phyloP scores from a whole-genome alignment of 2,888 invertebrate species.

The Anthophora plumipes region DNA sequence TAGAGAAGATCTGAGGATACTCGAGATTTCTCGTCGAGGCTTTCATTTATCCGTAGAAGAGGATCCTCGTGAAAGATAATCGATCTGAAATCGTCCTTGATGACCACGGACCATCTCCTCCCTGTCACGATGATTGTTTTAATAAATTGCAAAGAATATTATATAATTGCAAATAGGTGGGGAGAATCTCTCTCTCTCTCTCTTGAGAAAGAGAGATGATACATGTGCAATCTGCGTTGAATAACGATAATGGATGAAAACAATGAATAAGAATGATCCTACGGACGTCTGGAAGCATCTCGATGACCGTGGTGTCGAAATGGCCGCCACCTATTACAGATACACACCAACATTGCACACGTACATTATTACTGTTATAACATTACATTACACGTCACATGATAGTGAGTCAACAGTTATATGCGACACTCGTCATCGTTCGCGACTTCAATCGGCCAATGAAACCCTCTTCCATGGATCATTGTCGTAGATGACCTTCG shows the following conservation, averaged over 20 bases:
- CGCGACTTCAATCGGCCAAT: background rate
- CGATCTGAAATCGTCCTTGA: background rate
- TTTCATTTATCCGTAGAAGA: background rate
- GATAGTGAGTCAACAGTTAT: conserved; percentile 49
- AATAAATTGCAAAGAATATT: conserved; percentile 13
- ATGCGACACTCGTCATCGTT: conserved; percentile 20
- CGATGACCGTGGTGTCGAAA: conserved; percentile 44
- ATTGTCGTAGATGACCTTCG: background rate
- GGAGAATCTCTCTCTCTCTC: too few species aligned
- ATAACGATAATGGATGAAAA: conserved; percentile 35
- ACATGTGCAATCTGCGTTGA: background rate
- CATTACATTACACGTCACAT: conserved; percentile 53
- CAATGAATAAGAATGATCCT: conserved; percentile 41
- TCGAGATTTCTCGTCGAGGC: background rate
- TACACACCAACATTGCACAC: conserved; percentile 27
- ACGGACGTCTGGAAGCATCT: conserved; percentile 27
- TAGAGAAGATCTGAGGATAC: background rate
- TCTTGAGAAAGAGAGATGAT: background rate
- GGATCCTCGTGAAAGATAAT: background rate
- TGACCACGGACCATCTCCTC: too few species aligned
- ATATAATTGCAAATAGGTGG: conserved; percentile 33
- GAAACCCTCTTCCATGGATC: conserved; percentile 4
- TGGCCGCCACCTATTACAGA: conserved; percentile 39
- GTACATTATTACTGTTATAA: conserved; percentile 62
- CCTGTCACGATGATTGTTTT: too few species aligned